Base-by-base conservation (phyloP, 2,113 vertebrate species). In the Aegypius monachus region DNA sequence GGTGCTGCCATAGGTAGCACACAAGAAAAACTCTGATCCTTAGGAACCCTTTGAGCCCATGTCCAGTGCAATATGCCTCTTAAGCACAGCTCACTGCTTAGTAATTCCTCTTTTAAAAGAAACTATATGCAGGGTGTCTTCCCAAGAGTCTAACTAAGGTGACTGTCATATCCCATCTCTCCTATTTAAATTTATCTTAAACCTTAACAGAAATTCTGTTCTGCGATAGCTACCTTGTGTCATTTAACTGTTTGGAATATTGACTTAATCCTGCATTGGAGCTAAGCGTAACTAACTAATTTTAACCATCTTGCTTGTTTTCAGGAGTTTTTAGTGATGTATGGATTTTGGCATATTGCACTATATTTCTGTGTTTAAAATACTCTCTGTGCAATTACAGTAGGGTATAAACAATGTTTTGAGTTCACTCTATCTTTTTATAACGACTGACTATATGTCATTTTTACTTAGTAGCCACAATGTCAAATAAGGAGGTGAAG, bases 401-500 rank as follows among this genome's bases (percentile, higher is more conserved):
- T 21, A 34, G 20, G 31, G 8, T 81, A 12, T 26, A 59, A 73
- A 4, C 20, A 47, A 15, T 7, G 3, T 65, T 66, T 84, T 63
- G 9, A 45, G 13, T 79, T 90, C 45, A 27, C 4, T 23, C 2
- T 75, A 8, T 58, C 12, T 48, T 53, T 81, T 58, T 32, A 2
- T 45, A n/a, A 34, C 4, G 43, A 58, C 27, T 85, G 2, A 58
- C 62, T 10, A 22, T 34, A 10, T 7, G 0, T 56, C 5, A 4
- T 95, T 88, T 97, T 91, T 81, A 31, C 45, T 82, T 95, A 73
- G 50, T 63, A 97, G 94, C 52, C 84, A 98, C 47, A 17, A 99
- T 99, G 99, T 99, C 99, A 23, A 99, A 79, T 91, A 99, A 99
- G 97, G 99, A 99, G 97, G 99, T 99, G 34, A 99, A 99, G 97